Evolutionary conservation across 2,113 vertebrate species (phyloP).

Genomic region (Fulica atra): DNA sequence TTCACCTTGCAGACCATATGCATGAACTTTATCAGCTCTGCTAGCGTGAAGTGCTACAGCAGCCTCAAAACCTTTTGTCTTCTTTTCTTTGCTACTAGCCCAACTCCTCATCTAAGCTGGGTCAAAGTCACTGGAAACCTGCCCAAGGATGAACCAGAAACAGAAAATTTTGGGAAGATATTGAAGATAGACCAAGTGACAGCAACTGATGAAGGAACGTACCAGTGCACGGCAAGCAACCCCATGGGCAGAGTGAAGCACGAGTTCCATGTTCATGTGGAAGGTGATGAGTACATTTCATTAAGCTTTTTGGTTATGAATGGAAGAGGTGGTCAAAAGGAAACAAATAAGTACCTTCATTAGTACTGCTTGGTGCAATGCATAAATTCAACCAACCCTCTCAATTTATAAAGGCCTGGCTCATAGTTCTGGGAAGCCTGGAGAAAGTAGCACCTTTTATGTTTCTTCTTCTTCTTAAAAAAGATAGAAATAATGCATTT

Average conservation of each 20-base stretch:
- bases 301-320: not conserved
- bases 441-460: not conserved
- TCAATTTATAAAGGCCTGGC: rapidly evolving
- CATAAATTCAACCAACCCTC: not conserved
- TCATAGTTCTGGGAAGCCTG: not conserved
- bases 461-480: too few relatives aligned
- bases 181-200: slow-evolving; percentile 82
- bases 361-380: not conserved
- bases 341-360: not conserved
- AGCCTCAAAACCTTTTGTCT: not conserved
- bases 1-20: not conserved
- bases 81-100: slow-evolving; percentile 70
- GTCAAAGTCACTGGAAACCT: slow-evolving; percentile 75
- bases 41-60: rapidly evolving
- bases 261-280: slow-evolving; percentile 84
- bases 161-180: slow-evolving; percentile 83
- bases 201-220: slow-evolving; percentile 82
- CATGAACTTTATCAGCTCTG: not conserved
- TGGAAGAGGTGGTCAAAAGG: not conserved
- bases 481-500: not conserved
- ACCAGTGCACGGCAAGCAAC: slow-evolving; percentile 89
- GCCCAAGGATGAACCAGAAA: slow-evolving; percentile 68
- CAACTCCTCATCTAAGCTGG: slow-evolving; percentile 91
- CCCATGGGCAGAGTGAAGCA: slow-evolving; percentile 76
- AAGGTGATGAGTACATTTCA: slow-evolving; percentile 77